Evolutionary conservation across 2,797 vertebrate genomes (phyloP).

Genomic region (Protosalanx chinensis): DNA sequence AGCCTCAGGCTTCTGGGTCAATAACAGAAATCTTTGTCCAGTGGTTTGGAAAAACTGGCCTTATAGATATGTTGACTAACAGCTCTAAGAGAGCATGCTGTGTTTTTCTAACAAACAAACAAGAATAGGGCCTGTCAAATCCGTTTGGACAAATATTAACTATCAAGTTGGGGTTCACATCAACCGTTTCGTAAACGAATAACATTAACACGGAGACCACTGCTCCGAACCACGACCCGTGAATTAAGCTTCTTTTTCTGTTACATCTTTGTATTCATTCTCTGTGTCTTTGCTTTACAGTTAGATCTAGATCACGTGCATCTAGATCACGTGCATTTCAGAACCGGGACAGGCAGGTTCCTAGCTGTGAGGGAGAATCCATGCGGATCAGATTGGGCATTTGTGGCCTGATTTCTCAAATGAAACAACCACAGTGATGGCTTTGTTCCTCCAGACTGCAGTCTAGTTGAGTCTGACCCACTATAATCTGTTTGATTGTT

Average conservation of each 20-base stretch:
- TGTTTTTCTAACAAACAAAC: too few species aligned
- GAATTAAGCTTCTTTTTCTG: too few species aligned
- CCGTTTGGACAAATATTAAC: too few species aligned
- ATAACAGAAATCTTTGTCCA: constrained; percentile 4
- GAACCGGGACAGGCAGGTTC: constrained; percentile 27
- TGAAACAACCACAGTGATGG: constrained; percentile 56
- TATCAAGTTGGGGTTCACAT: too few species aligned
- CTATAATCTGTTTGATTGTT: constrained; percentile 43
- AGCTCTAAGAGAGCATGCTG: neutral
- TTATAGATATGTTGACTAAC: neutral
- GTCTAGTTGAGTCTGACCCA: constrained; percentile 24
- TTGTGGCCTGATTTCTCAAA: constrained; percentile 55
- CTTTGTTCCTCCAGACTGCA: constrained; percentile 55
- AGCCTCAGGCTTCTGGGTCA: neutral
- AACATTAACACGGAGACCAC: too few species aligned
- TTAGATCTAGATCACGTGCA: constrained; percentile 21
- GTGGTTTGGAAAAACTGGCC: neutral
- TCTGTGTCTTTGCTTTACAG: constrained; percentile 23
- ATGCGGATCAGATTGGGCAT: constrained; percentile 72
- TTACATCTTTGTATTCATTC: too few species aligned
- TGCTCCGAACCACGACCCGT: too few species aligned
- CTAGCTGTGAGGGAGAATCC: constrained; percentile 59
- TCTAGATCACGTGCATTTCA: constrained; percentile 26
- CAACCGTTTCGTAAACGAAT: too few species aligned
- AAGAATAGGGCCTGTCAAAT: neutral